phyloP scores from a whole-genome alignment of 1,140 invertebrate genomes.

The Drosophila pallidifrons region DNA sequence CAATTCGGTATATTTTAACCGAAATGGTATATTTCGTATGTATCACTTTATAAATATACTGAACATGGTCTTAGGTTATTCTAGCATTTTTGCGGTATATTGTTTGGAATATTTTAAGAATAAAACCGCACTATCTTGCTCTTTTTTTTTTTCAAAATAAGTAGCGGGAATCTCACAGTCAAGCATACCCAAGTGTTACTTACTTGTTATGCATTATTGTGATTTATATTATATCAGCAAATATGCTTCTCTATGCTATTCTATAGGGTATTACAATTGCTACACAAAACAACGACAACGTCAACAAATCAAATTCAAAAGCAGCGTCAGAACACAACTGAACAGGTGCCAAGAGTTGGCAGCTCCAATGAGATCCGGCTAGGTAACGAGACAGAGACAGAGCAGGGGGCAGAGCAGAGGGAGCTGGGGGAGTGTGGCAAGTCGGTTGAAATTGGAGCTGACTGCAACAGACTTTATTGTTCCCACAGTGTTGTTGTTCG shows the following conservation, averaged over 20 bases:
- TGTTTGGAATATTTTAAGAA: no score
- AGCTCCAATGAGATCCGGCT: conserved; percentile 28
- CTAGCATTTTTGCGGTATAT: no score
- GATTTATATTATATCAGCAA: background rate
- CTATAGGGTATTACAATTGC: conserved; percentile 33
- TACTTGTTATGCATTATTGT: no score
- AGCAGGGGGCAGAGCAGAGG: background rate
- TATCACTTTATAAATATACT: no score
- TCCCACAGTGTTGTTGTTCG: conserved; percentile 61
- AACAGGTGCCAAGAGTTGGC: conserved; percentile 61
- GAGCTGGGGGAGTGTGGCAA: background rate
- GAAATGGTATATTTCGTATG: no score
- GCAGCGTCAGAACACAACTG: conserved; percentile 58
- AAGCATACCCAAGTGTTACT: no score
- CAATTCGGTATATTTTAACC: no score
- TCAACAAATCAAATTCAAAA: conserved; percentile 62
- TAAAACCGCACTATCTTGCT: no score
- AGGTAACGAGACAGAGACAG: no score
- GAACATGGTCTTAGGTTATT: no score
- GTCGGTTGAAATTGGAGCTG: conserved; percentile 49
- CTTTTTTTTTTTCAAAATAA: no score
- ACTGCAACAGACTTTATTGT: conserved; percentile 74
- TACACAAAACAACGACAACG: conserved; percentile 28
- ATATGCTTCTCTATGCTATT: background rate
- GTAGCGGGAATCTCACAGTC: no score